Conservation (phyloP, 1,140 invertebrate genomes). For the Oppia nitens region DNA sequence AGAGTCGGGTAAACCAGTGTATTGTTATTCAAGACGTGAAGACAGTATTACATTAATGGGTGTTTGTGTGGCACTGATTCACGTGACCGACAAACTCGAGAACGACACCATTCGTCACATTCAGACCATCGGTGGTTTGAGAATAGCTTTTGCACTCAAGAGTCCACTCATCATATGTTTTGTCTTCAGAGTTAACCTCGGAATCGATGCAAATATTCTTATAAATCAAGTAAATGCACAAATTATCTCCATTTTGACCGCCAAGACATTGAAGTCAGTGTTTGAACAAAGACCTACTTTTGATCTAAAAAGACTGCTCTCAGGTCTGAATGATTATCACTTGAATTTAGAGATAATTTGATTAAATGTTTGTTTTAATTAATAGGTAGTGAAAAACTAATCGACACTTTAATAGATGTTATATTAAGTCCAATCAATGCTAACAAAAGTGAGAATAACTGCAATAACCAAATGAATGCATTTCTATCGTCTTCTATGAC, state of each 20-base stretch:
- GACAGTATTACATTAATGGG: slow-evolving; percentile 16
- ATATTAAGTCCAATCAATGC: background rate
- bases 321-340: background rate
- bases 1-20: slow-evolving; percentile 19
- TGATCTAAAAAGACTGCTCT: slow-evolving; percentile 14
- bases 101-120: slow-evolving; percentile 13
- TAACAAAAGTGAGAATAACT: background rate
- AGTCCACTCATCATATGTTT: slow-evolving; percentile 17
- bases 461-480: background rate
- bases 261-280: slow-evolving; percentile 13
- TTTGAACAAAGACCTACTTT: slow-evolving; percentile 18
- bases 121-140: slow-evolving; percentile 1
- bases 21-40: slow-evolving; percentile 12
- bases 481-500: background rate
- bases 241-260: slow-evolving; percentile 16
- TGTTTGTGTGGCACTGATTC: slow-evolving; percentile 17
- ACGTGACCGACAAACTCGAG: slow-evolving; percentile 11
- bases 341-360: background rate
- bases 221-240: slow-evolving; percentile 18
- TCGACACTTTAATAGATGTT: slow-evolving; percentile 5
- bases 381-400: slow-evolving; percentile 14
- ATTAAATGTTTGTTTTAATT: too few relatives aligned
- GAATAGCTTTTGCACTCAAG: slow-evolving; percentile 14
- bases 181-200: slow-evolving; percentile 4
- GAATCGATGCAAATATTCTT: slow-evolving; percentile 13